These are phyloP conservation scores for Brenthis daphne DNA, from an alignment of 2,888 invertebrate species.

Conservation along the genomic window DNA sequence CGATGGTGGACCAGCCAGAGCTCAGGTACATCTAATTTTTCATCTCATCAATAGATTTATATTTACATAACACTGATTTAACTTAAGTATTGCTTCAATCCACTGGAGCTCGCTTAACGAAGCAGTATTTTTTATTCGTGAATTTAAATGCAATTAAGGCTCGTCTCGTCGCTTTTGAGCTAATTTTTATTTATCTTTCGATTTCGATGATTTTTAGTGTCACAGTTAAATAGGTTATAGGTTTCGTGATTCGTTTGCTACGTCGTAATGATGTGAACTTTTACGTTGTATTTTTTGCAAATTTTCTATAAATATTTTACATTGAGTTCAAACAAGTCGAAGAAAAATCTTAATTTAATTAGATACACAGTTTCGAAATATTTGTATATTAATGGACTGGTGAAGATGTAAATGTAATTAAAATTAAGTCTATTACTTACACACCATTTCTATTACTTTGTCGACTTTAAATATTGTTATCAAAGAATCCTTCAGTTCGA, in stretches of 20 bases:
- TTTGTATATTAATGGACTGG: constrained; percentile 21
- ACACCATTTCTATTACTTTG: constrained; percentile 32
- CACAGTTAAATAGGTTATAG: constrained; percentile 15
- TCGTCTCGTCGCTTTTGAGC: constrained; percentile 52
- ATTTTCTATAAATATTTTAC: background rate
- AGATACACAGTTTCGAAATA: constrained; percentile 16
- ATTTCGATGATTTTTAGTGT: constrained; percentile 37
- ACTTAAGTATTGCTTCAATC: constrained; percentile 75
- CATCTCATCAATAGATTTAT: constrained; percentile 50
- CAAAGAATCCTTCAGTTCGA: constrained; percentile 27
- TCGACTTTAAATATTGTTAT: constrained; percentile 33
- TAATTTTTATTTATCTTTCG: constrained; percentile 44
- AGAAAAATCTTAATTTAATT: constrained; percentile 4
- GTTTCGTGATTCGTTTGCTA: constrained; percentile 11
- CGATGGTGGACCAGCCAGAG: constrained; percentile 81
- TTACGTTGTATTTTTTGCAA: background rate
- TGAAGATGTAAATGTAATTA: constrained; percentile 31
- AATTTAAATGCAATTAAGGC: constrained; percentile 76
- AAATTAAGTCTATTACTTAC: too few species aligned
- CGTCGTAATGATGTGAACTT: background rate
- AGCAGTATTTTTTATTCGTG: constrained; percentile 70
- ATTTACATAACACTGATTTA: constrained; percentile 64
- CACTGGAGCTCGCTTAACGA: constrained; percentile 73
- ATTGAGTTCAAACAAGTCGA: background rate
- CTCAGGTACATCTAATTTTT: constrained; percentile 71